Conservation (phyloP, 1,140 invertebrate species). For the Rhyzopertha dominica region DNA sequence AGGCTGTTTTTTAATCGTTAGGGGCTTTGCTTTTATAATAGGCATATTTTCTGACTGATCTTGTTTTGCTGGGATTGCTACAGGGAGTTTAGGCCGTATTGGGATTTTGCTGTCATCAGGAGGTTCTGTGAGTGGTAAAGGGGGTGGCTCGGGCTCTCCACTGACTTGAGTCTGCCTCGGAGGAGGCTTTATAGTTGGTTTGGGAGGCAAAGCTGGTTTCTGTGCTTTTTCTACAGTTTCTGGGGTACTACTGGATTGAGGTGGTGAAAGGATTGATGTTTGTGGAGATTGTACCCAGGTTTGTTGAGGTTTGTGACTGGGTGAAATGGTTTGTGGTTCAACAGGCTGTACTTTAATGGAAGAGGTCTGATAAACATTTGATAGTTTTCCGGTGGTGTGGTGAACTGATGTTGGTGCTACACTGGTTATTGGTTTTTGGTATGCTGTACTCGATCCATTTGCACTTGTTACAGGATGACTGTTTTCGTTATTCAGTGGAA, state of each 20-base stretch:
- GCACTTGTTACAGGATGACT: slow-evolving; percentile 14
- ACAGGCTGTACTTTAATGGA: slow-evolving; percentile 76
- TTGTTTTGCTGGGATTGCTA: slow-evolving; percentile 17
- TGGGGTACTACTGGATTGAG: slow-evolving; percentile 54
- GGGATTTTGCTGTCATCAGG: slow-evolving; percentile 38
- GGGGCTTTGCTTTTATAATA: slow-evolving; percentile 70
- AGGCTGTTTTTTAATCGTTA: slow-evolving; percentile 72
- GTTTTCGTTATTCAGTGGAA: not conserved
- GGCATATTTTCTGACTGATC: slow-evolving; percentile 10
- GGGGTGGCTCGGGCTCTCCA: slow-evolving; percentile 29
- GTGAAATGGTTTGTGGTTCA: slow-evolving; percentile 65
- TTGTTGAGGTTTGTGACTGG: slow-evolving; percentile 25
- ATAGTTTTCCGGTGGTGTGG: slow-evolving; percentile 59
- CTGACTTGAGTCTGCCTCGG: slow-evolving; percentile 47
- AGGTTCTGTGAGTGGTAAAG: slow-evolving; percentile 41
- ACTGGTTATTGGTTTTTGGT: slow-evolving; percentile 71
- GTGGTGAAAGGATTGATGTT: slow-evolving; percentile 51
- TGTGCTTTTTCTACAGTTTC: slow-evolving; percentile 51
- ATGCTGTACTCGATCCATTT: slow-evolving; percentile 2
- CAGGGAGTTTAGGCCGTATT: not conserved
- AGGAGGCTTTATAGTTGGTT: slow-evolving; percentile 57
- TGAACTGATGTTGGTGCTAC: slow-evolving; percentile 70
- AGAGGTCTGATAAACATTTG: slow-evolving; percentile 72
- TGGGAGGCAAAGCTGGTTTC: slow-evolving; percentile 69
- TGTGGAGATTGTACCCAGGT: slow-evolving; percentile 42